Conservation (phyloP, 2,113 vertebrate species). For the Muntiacus reevesi region DNA sequence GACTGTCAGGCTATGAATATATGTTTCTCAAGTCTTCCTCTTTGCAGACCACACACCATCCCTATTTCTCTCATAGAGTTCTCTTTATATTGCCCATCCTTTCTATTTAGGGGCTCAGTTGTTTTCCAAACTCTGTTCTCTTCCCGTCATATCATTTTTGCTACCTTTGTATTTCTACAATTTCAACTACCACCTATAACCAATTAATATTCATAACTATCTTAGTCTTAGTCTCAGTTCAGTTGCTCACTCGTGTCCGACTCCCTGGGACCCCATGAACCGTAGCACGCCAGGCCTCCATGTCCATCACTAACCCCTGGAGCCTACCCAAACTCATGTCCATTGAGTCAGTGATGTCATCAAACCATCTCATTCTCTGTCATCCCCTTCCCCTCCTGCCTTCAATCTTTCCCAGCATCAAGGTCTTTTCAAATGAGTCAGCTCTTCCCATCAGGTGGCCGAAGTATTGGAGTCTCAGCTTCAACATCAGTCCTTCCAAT, state of each 20-base stretch:
- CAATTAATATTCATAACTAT: not conserved
- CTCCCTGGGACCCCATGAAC: not conserved
- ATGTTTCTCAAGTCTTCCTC: not conserved
- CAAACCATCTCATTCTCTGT: not conserved
- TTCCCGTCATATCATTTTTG: not conserved
- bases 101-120: not conserved
- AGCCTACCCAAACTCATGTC: not conserved
- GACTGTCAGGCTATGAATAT: not conserved
- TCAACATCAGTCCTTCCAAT: not conserved
- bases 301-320: not conserved
- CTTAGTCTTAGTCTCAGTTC: not conserved
- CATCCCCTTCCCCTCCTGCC: not conserved
- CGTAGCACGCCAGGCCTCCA: not conserved
- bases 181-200: not conserved
- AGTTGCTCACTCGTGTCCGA: not conserved
- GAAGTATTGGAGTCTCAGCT: not conserved
- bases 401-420: not conserved
- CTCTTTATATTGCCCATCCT: not conserved
- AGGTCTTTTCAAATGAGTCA: not conserved
- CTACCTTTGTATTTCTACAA: not conserved
- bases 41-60: not conserved
- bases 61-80: not conserved
- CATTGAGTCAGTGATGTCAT: not conserved
- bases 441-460: accelerated
- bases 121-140: not conserved